Conservation (phyloP, 2,797 vertebrate genomes). For the Amblyraja radiata region DNA sequence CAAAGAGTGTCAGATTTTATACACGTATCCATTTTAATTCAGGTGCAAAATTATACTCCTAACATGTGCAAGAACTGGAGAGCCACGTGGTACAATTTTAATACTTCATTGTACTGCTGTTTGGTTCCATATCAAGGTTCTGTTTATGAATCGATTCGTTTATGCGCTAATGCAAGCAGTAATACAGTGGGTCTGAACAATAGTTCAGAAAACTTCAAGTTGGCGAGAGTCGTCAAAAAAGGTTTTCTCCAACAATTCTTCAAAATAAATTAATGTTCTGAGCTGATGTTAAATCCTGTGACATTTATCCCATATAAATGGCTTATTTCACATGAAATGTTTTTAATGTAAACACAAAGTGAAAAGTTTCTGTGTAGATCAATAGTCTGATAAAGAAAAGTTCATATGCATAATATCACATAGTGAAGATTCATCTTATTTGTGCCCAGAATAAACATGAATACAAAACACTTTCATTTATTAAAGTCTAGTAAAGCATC, state of each 20-base stretch:
- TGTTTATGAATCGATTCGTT: no score
- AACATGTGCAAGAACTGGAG: no score
- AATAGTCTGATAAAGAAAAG: background rate
- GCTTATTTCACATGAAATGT: background rate
- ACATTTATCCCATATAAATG: background rate
- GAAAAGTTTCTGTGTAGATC: background rate
- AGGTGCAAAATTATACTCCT: background rate
- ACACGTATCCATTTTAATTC: no score
- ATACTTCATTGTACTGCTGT: no score
- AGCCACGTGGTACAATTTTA: no score
- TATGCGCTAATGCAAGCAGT: no score
- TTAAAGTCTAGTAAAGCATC: no score
- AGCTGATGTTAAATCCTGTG: background rate
- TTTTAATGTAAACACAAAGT: background rate
- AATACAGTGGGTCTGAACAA: no score
- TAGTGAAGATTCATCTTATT: background rate
- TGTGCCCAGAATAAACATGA: background rate
- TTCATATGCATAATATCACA: background rate
- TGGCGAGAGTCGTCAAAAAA: background rate
- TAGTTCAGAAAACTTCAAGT: background rate
- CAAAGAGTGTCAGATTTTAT: background rate
- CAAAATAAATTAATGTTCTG: background rate
- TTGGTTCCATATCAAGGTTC: no score
- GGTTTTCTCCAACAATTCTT: background rate
- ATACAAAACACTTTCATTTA: background rate